Percentiles rank a stretch among this genome's conserved stretches.
phyloP scores from a whole-genome alignment of 2,113 vertebrate species.

The Ptychochromis oligacanthus region DNA sequence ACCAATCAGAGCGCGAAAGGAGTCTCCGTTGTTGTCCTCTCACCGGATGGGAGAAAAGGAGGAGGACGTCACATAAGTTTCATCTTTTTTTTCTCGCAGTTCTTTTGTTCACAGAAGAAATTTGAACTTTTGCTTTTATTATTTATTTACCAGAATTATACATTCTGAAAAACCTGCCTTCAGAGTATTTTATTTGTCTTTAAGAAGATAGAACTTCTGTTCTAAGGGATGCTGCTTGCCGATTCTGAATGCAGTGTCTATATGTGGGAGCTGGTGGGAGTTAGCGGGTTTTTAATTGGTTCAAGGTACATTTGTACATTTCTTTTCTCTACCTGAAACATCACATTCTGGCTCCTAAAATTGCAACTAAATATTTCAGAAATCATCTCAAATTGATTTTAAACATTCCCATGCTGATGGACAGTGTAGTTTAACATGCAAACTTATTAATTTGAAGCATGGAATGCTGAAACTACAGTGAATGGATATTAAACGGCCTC shows the following conservation, averaged over 20 bases:
- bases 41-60: constrained; percentile 27
- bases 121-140: background rate
- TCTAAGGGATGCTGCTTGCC: background rate
- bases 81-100: background rate
- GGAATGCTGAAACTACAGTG: background rate
- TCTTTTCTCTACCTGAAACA: background rate
- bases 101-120: constrained; percentile 48
- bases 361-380: background rate
- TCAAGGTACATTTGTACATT: background rate
- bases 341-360: background rate
- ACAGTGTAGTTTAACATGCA: background rate
- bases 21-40: background rate
- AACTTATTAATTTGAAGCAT: background rate
- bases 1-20: constrained; percentile 70
- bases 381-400: background rate
- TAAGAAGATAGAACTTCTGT: background rate
- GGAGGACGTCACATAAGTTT: constrained; percentile 59
- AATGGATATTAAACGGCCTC: background rate
- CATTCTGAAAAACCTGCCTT: background rate
- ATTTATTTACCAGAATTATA: background rate
- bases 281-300: background rate
- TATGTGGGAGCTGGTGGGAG: background rate
- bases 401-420: background rate
- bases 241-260: background rate
- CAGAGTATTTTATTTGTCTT: background rate